Evolutionary conservation across 2,113 vertebrate genomes (phyloP), one percentile per base, ranked within the genome.

Genomic region (Gracilinanus agilis): DNA sequence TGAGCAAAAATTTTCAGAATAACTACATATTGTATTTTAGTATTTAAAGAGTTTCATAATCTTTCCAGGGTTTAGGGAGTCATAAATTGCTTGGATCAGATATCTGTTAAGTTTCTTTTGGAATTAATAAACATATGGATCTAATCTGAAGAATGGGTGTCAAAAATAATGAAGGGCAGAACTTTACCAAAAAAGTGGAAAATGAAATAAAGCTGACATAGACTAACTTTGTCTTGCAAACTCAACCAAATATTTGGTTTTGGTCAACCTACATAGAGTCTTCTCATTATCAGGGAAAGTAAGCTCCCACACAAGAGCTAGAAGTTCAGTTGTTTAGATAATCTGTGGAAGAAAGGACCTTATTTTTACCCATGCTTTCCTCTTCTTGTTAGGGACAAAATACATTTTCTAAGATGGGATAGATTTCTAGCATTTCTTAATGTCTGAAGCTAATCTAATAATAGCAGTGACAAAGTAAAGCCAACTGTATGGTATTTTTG

Each of bases 81-180:
- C 97, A 97, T 98, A 97, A 98, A 98, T 98, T 97, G 97, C 93
- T 94, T 55, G 61, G 90, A 94, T 97, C 93, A 56, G 56, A 96
- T 97, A 98, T 98, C 95, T 95, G 93, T 61, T 91, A 97, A n/a
- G 95, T 97, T 98, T 98, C 95, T 96, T 91, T 24, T 90, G 89
- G 75, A 97, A 97, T 98, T 98, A 98, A 97, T 97, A 98, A 97
- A 90, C 96, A 97, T 96, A 97, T 97, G 95, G 96, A 97, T 97
- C 96, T 94, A 96, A 98, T 98, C 93, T 97, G 67, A 96, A 95
- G 29, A 95, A 49, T 10, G 0, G 96, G 95, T 93, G 94, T 98
- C 96, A 98, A 96, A 98, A 98, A 96, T 93, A 97, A 96, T 88
- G 92, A 98, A 95, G 25, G 93, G 49, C 93, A 96, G 44, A n/a